Percentiles rank a stretch among this genome's conserved stretches.
Conservation (phyloP, 1,140 invertebrate species). For the Calliopsis andreniformis region DNA sequence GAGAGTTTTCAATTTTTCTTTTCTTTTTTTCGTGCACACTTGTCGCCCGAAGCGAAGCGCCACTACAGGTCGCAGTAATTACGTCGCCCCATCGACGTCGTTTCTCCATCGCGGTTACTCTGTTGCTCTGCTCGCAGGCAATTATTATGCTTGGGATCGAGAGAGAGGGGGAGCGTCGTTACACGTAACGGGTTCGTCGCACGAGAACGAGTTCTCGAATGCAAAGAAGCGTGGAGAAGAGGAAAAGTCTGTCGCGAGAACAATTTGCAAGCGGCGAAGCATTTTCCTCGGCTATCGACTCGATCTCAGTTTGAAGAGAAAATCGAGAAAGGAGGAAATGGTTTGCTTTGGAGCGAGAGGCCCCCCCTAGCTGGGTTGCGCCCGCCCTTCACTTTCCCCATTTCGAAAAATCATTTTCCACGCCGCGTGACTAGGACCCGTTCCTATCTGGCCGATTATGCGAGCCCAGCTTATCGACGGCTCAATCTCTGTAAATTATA, state of each 20-base stretch:
- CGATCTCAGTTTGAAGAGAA: too few species aligned
- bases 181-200: slow-evolving; percentile 33
- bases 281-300: too few species aligned
- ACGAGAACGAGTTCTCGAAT: slow-evolving; percentile 24
- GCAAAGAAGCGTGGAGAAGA: background rate
- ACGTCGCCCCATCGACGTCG: background rate
- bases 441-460: background rate
- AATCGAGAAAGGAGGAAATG: background rate
- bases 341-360: background rate
- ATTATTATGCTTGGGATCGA: slow-evolving; percentile 49
- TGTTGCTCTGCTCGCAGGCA: background rate
- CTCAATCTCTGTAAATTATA: slow-evolving; percentile 46
- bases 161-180: slow-evolving; percentile 20
- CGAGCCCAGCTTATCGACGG: background rate
- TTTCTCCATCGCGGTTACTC: background rate
- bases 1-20: slow-evolving; percentile 1
- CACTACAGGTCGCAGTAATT: slow-evolving; percentile 21
- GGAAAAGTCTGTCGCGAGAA: background rate
- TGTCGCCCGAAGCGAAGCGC: background rate
- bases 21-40: slow-evolving; percentile 5
- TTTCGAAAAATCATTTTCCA: slow-evolving; percentile 35
- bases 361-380: background rate
- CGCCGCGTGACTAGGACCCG: slow-evolving; percentile 12
- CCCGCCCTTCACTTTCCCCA: background rate
- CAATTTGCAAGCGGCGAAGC: too few species aligned